A percentile compares a stretch with the other conserved stretches of the same genome.
Conservation (phyloP, 1,140 invertebrate genomes). For the Habropoda laboriosa region DNA sequence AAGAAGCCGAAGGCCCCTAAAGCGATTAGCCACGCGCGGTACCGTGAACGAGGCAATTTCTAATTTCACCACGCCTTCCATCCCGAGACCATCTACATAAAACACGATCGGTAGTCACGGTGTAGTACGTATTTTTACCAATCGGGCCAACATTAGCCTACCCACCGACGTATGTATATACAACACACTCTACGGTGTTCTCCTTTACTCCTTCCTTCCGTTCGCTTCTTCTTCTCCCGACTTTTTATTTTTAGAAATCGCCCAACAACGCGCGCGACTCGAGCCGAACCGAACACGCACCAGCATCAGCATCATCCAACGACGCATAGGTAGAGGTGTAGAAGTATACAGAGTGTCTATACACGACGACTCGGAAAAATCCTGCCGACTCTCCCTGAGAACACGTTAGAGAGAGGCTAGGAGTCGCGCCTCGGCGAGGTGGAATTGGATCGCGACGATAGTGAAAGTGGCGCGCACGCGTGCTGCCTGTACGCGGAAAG, state of each 20-base stretch:
- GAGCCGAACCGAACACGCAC: too few relatives aligned
- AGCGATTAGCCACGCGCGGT: conserved; percentile 21
- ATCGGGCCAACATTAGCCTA: too few relatives aligned
- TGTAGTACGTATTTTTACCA: conserved; percentile 31
- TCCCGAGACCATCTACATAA: too few relatives aligned
- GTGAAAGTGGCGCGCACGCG: conserved; percentile 60
- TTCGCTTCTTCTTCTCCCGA: neutral
- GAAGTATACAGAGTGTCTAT: too few relatives aligned
- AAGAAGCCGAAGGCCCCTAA: too few relatives aligned
- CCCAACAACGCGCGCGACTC: neutral
- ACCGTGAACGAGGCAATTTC: conserved; percentile 31
- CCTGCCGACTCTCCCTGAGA: too few relatives aligned
- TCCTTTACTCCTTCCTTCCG: neutral
- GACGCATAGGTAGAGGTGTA: too few relatives aligned
- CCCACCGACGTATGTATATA: too few relatives aligned
- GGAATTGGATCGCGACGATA: conserved; percentile 66
- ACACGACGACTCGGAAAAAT: too few relatives aligned
- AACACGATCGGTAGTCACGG: neutral
- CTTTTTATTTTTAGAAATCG: conserved; percentile 45
- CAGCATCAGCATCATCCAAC: too few relatives aligned
- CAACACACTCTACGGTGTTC: too few relatives aligned
- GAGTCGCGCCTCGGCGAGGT: conserved; percentile 27
- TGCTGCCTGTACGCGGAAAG: conserved; percentile 60
- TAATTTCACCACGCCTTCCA: conserved; percentile 29
- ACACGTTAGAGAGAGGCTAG: conserved; percentile 35